Base-by-base conservation (phyloP, 2,797 vertebrate species). In the Lepus townsendii region DNA sequence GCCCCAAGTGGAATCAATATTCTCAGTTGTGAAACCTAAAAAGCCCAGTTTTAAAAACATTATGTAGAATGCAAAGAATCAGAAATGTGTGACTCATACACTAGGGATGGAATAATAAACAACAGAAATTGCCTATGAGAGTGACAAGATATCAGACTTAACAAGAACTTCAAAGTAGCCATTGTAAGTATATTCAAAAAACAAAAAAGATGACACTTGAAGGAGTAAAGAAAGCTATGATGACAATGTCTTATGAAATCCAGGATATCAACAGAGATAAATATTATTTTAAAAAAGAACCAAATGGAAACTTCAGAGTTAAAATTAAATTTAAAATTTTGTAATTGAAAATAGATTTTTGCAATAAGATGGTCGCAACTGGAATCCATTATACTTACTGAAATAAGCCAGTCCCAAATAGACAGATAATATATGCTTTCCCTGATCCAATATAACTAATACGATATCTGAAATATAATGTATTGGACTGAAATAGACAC, bases 151-250 rank as follows among this genome's bases (percentile, higher is more conserved):
- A 17, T 54, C 17, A 88, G 47, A 95, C 42, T 69, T 63, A 88
- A 83, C 32, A 65, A 75, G 68, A 27, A 83, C 42, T 57, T 95
- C 90, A 72, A 91, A 88, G 54, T 78, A 65, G 14, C 19, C 52
- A 78, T 78, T 35, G n/a, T 62, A 90, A 84, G 26, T 79, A 50
- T 47, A 30, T 52, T 92, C 11, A 50, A 90, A 92, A 76, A 66
- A 93, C 13, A 20, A 87, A 94, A 90, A 69, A 89, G 86, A 80
- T 11, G 38, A 62, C 10, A 22, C 30, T 85, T 65, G 57, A 60
- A 73, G 35, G 86, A 72, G 47, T 80, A 85, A 71, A 82, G 20
- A 30, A 82, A 79, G 47, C 52, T 84, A 63, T 54, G 32, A 76
- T 22, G 32, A 78, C 16, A 50, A 38, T 66, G 47, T 83, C n/a